These are phyloP conservation scores for Phacellophora camtschatica DNA, from an alignment of 30 jellyfish, hydroid and myxozoan species.

Conservation along the genomic window DNA sequence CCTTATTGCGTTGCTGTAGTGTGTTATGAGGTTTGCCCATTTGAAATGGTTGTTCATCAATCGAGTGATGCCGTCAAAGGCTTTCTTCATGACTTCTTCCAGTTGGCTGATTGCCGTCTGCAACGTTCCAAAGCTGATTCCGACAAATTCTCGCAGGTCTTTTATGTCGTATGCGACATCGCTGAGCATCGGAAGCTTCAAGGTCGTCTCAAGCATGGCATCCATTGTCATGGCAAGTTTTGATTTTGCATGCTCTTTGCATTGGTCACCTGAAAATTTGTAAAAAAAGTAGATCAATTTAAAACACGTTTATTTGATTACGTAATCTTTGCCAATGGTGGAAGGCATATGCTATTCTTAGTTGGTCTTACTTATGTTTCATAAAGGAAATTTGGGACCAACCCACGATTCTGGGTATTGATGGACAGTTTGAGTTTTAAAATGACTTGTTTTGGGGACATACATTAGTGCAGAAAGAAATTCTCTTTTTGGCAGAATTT, in stretches of 20 bases:
- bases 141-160: conserved; percentile 40
- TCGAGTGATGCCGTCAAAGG: neutral
- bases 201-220: conserved; percentile 21
- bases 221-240: conserved; percentile 51
- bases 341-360: too few relatives aligned
- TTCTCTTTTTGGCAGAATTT: too few relatives aligned
- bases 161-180: conserved; percentile 32
- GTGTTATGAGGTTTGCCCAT: conserved; percentile 25
- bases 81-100: neutral
- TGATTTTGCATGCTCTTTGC: conserved; percentile 20
- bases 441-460: too few relatives aligned
- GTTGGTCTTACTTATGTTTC: too few relatives aligned
- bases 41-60: neutral
- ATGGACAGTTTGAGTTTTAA: too few relatives aligned
- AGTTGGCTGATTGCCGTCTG: conserved; percentile 32
- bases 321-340: too few relatives aligned
- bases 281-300: neutral
- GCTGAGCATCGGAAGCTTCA: conserved; percentile 32
- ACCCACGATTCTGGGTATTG: too few relatives aligned
- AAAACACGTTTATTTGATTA: neutral
- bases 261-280: conserved; percentile 29
- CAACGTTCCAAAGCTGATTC: conserved; percentile 6
- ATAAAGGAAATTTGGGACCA: too few relatives aligned
- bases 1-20: conserved; percentile 9
- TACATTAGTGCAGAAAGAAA: too few relatives aligned